These are phyloP conservation scores for Sarcophaga peregrina DNA, from an alignment of 1,140 invertebrate species.

Conservation along the genomic window DNA sequence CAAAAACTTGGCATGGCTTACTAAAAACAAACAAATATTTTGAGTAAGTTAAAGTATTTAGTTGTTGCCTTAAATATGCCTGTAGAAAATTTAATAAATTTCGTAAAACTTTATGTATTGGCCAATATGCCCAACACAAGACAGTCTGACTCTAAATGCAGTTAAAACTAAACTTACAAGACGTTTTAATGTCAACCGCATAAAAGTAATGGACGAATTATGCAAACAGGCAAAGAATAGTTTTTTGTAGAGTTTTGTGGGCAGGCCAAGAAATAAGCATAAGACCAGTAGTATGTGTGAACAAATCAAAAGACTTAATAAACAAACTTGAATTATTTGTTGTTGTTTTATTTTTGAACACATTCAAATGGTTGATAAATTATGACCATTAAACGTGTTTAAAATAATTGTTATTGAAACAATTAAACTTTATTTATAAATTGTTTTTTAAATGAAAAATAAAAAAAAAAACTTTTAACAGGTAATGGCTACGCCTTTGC, in stretches of 20 bases:
- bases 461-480: too few species aligned
- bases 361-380: slow-evolving; percentile 31
- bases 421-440: background rate
- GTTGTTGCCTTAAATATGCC: background rate
- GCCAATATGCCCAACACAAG: background rate
- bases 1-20: background rate
- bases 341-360: background rate
- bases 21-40: background rate
- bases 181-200: slow-evolving; percentile 36
- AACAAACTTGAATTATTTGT: slow-evolving; percentile 29
- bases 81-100: background rate
- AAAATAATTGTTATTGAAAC: slow-evolving; percentile 4
- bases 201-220: slow-evolving; percentile 32
- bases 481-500: too few species aligned
- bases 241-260: background rate
- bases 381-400: slow-evolving; percentile 32
- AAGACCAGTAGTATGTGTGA: too few species aligned
- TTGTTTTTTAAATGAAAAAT: too few species aligned
- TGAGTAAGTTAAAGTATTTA: background rate
- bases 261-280: background rate
- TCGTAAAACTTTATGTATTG: background rate
- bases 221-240: slow-evolving; percentile 5
- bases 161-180: slow-evolving; percentile 7
- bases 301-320: slow-evolving; percentile 26
- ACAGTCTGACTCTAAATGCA: background rate